These are phyloP conservation scores for Meganola albula DNA, from an alignment of 2,888 invertebrate species.

Conservation along the genomic window DNA sequence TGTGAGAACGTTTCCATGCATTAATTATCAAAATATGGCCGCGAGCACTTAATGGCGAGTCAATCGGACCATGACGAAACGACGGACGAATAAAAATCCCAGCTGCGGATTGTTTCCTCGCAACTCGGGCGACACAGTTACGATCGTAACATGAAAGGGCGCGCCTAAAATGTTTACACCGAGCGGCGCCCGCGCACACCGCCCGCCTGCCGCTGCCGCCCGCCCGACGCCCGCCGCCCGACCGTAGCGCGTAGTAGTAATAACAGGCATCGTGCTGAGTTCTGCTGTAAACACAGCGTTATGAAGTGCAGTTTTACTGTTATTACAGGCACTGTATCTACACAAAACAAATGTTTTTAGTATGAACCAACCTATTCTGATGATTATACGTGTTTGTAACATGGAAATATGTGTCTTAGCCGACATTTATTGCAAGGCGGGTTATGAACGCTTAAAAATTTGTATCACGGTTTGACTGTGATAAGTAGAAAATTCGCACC, in stretches of 20 bases:
- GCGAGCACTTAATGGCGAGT: too few species aligned
- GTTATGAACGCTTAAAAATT: too few species aligned
- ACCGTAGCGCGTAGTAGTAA: neutral
- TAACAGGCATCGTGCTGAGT: too few species aligned
- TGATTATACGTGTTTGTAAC: too few species aligned
- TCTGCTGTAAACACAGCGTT: neutral
- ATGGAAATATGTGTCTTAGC: too few species aligned
- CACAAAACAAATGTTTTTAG: too few species aligned
- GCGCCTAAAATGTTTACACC: slow-evolving; percentile 25
- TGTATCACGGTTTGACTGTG: too few species aligned
- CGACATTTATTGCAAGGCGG: too few species aligned
- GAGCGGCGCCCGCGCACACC: slow-evolving; percentile 5
- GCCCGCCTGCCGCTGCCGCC: slow-evolving; percentile 1
- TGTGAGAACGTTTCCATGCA: too few species aligned
- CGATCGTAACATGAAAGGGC: slow-evolving; percentile 29
- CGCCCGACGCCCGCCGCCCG: neutral
- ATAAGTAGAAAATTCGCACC: too few species aligned
- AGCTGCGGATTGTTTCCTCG: slow-evolving; percentile 17
- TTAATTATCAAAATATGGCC: too few species aligned
- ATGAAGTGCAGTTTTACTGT: neutral
- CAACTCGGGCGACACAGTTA: slow-evolving; percentile 16
- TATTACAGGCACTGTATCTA: neutral
- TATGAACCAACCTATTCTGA: too few species aligned
- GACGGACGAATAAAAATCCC: neutral
- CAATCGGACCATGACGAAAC: neutral